These are phyloP conservation scores for Phaonia tiefii DNA, from an alignment of 2,888 invertebrate species.

Conservation along the genomic window DNA sequence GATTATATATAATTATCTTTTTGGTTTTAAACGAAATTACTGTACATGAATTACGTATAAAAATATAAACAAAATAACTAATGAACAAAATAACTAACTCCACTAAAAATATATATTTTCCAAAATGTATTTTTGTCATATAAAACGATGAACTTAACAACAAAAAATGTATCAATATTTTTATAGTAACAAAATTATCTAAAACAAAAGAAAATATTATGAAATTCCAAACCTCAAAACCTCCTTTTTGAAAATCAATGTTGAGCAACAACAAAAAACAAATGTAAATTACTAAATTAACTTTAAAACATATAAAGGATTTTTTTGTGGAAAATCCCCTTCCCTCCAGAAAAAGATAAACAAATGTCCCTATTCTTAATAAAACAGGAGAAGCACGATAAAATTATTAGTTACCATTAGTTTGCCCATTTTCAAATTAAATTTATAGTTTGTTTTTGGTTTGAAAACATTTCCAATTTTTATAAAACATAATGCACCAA, in stretches of 20 bases:
- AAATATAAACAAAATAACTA: background rate
- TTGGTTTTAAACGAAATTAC: conserved; percentile 24
- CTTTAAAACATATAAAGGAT: conserved; percentile 52
- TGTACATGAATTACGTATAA: conserved; percentile 43
- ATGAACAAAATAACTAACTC: conserved; percentile 8
- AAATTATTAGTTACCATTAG: conserved; percentile 46
- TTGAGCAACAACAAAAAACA: conserved; percentile 59
- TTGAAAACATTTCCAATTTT: conserved; percentile 17
- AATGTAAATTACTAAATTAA: conserved; percentile 58
- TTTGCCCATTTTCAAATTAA: conserved; percentile 67
- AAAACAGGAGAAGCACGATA: conserved; percentile 54
- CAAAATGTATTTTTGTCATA: conserved; percentile 35
- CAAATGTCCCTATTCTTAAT: too few relatives aligned
- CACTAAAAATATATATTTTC: conserved; percentile 25
- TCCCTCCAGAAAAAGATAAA: background rate
- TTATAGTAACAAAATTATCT: conserved; percentile 23
- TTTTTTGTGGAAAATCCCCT: conserved; percentile 46
- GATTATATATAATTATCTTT: too few relatives aligned
- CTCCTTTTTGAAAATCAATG: conserved; percentile 41
- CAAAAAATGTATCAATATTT: background rate
- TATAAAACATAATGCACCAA: conserved; percentile 39
- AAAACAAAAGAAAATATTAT: conserved; percentile 29
- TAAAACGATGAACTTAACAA: background rate
- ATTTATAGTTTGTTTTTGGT: background rate
- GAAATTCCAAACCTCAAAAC: conserved; percentile 47